Conservation (phyloP, 1,140 invertebrate species). For the Orius insidiosus region DNA sequence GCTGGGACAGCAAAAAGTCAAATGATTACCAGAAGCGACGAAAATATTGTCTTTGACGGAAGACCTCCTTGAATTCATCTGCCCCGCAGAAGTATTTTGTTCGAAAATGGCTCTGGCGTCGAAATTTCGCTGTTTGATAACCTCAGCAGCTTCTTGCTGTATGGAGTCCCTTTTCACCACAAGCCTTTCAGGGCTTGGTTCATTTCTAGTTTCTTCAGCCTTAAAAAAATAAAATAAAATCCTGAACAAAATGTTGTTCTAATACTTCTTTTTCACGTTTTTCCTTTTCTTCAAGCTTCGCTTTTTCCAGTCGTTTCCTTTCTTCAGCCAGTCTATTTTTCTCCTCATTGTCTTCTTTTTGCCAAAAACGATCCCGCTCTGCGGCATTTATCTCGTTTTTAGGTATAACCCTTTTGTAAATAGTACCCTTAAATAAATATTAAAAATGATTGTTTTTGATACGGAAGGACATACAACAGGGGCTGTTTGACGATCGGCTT, state of each 20-base stretch:
- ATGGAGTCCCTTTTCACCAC: no score
- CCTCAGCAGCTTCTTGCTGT: slow-evolving; percentile 47
- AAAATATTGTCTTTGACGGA: slow-evolving; percentile 13
- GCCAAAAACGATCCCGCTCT: slow-evolving; percentile 79
- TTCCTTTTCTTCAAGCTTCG: slow-evolving; percentile 34
- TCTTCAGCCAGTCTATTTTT: slow-evolving; percentile 59
- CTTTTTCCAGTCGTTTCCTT: slow-evolving; percentile 43
- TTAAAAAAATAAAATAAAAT: not conserved
- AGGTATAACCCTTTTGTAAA: slow-evolving; percentile 42
- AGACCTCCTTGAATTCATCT: slow-evolving; percentile 25
- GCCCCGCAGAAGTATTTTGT: slow-evolving; percentile 57
- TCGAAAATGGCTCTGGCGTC: slow-evolving; percentile 66
- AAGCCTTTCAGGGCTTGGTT: not conserved
- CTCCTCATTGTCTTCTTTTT: slow-evolving; percentile 70
- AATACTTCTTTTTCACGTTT: slow-evolving; percentile 47
- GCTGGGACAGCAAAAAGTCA: not conserved
- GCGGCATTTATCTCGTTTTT: slow-evolving; percentile 67
- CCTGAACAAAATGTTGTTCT: not conserved
- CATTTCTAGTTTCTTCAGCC: not conserved
- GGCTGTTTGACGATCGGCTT: slow-evolving; percentile 22
- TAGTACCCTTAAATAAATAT: slow-evolving; percentile 31
- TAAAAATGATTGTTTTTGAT: not conserved
- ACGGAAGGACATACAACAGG: slow-evolving; percentile 31
- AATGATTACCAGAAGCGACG: not conserved
- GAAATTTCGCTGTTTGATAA: slow-evolving; percentile 55